Evolutionary conservation across 2,888 invertebrate species (phyloP).

Genomic region (Mystacides longicornis): DNA sequence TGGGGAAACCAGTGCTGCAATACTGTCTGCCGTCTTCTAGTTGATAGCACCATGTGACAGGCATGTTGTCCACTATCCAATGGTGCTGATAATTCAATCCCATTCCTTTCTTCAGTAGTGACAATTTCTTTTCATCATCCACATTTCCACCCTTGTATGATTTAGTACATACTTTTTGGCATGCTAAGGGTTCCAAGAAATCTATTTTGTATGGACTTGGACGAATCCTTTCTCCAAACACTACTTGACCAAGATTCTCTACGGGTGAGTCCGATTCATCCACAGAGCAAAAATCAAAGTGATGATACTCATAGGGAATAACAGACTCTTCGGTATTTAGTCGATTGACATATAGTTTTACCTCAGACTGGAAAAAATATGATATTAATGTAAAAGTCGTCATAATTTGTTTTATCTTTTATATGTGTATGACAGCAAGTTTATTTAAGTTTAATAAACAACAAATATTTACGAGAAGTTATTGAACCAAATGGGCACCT

Average conservation of each 20-base stretch:
- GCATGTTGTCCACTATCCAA: slow-evolving; percentile 99
- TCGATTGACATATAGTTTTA: slow-evolving; percentile 89
- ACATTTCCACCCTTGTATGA: slow-evolving; percentile 60
- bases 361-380: slow-evolving; percentile 66
- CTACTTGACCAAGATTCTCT: slow-evolving; percentile 97
- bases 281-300: slow-evolving; percentile 90
- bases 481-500: no score
- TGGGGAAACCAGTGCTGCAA: slow-evolving; percentile 95
- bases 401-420: no score
- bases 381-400: no score
- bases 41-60: slow-evolving; percentile 93
- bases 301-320: slow-evolving; percentile 96
- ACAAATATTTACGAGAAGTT: no score
- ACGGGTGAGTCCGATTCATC: slow-evolving; percentile 79
- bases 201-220: slow-evolving; percentile 87
- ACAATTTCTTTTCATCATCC: slow-evolving; percentile 62
- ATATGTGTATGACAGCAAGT: no score
- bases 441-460: no score
- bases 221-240: slow-evolving; percentile 97
- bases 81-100: slow-evolving; percentile 96
- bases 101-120: slow-evolving; percentile 84
- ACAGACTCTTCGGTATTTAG: slow-evolving; percentile 97
- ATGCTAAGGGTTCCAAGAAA: slow-evolving; percentile 66
- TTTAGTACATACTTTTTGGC: slow-evolving; percentile 58
- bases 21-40: slow-evolving; percentile 65